Conservation (phyloP, 2,797 vertebrate genomes). For the Catostomus latipinnis region DNA sequence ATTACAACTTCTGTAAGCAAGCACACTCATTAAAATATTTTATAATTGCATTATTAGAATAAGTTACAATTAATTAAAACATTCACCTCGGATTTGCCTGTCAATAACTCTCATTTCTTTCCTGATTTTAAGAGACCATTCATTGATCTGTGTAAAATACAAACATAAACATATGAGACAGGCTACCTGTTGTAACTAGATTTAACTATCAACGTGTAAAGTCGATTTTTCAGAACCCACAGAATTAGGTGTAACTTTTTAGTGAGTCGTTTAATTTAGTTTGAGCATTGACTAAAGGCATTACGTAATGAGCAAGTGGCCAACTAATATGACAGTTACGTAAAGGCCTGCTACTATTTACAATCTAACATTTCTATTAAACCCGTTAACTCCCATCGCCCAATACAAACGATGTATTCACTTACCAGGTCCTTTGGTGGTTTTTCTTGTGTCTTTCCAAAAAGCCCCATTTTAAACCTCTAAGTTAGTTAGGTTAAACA, state of each 20-base stretch:
- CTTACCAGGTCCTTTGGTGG: constrained; percentile 92
- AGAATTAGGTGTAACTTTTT: not conserved
- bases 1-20: not conserved
- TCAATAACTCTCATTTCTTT: constrained; percentile 96
- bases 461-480: constrained; percentile 86
- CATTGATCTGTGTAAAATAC: constrained; percentile 82
- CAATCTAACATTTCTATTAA: not conserved
- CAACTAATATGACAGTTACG: not conserved
- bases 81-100: constrained; percentile 94
- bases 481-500: constrained; percentile 40
- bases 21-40: not conserved
- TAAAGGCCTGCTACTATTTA: constrained; percentile 23
- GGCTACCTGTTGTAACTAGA: constrained; percentile 10
- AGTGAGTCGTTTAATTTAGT: not conserved
- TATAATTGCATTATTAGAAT: not conserved
- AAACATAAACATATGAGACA: constrained; percentile 8
- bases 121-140: constrained; percentile 87
- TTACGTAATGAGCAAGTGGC: not conserved
- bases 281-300: not conserved
- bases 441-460: constrained; percentile 91
- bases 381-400: too few species aligned
- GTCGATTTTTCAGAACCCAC: not conserved
- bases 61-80: not conserved
- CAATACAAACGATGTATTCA: not conserved
- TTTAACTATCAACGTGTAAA: not conserved